phyloP scores from a whole-genome alignment of 2,113 vertebrate genomes.

The Lepus timidus region DNA sequence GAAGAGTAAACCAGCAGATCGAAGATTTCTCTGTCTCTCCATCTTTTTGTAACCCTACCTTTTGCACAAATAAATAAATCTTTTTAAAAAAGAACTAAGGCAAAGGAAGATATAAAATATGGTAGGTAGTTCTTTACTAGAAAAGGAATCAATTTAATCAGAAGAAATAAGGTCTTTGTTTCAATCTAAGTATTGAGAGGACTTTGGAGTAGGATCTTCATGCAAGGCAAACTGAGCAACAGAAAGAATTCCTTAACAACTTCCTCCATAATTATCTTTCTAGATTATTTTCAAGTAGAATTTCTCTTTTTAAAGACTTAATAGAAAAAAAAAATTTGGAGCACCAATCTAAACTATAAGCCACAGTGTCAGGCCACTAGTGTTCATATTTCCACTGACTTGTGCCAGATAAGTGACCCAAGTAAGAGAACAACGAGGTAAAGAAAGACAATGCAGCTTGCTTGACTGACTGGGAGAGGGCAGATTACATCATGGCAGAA shows the following conservation, averaged over 20 bases:
- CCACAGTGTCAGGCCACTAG: background rate
- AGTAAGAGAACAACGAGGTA: background rate
- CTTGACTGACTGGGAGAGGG: background rate
- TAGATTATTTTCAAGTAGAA: slow-evolving; percentile 29
- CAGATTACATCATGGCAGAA: background rate
- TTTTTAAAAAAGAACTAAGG: background rate
- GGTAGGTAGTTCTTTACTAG: background rate
- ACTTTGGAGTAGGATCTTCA: background rate
- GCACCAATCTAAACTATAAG: background rate
- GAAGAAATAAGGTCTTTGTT: background rate
- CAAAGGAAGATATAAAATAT: background rate
- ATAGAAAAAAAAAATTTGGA: background rate
- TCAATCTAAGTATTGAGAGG: background rate
- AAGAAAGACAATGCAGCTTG: background rate
- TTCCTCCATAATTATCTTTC: background rate
- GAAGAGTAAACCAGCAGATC: too few species aligned
- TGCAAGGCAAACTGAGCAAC: background rate
- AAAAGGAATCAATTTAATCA: background rate
- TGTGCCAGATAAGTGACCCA: background rate
- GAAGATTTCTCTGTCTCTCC: too few species aligned
- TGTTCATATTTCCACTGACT: background rate
- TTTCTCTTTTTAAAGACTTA: slow-evolving; percentile 9
- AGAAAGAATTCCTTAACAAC: background rate
- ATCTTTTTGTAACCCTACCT: too few species aligned
- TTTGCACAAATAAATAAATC: too few species aligned